These are phyloP conservation scores for Dicentrarchus labrax DNA, from an alignment of 2,113 vertebrate species.

Conservation along the genomic window DNA sequence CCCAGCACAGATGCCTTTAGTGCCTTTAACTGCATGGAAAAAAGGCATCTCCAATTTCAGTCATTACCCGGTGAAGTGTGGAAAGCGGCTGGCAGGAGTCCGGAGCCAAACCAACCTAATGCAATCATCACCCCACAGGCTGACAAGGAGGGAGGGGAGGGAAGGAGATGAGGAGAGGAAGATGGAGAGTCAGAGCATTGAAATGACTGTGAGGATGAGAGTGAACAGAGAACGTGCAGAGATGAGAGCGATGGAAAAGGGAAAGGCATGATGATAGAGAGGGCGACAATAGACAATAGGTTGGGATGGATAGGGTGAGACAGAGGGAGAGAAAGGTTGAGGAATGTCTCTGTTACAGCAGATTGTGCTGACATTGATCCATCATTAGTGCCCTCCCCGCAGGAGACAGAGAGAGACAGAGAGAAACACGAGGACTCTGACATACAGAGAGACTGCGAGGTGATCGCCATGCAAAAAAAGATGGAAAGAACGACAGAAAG, in stretches of 20 bases:
- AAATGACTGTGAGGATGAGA: constrained; percentile 21
- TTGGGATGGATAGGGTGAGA: constrained; percentile 62
- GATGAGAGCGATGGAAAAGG: constrained; percentile 37
- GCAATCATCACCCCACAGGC: constrained; percentile 70
- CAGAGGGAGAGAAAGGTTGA: constrained; percentile 60
- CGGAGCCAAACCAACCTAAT: constrained; percentile 69
- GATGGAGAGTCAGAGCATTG: constrained; percentile 46
- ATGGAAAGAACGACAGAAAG: constrained; percentile 59
- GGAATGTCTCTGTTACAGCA: constrained; percentile 74
- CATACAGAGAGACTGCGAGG: constrained; percentile 43
- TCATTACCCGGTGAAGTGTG: constrained; percentile 73
- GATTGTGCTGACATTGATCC: constrained; percentile 81
- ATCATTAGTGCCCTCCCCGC: constrained; percentile 76
- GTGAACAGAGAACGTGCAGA: constrained; percentile 13
- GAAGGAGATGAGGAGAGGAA: constrained; percentile 56
- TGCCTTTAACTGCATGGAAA: constrained; percentile 74
- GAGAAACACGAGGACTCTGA: constrained; percentile 61
- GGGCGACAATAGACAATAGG: constrained; percentile 39
- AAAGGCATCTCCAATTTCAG: constrained; percentile 78
- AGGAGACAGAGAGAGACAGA: constrained; percentile 64
- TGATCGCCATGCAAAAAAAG: constrained; percentile 13
- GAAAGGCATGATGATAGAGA: constrained; percentile 14
- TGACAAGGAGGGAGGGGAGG: constrained; percentile 34
- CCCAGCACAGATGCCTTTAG: constrained; percentile 60
- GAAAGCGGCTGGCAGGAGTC: constrained; percentile 71